A percentile compares a stretch with the other conserved stretches of the same genome.
Evolutionary conservation across 2,888 invertebrate genomes (phyloP).

Genomic region (Oscheius onirici): DNA sequence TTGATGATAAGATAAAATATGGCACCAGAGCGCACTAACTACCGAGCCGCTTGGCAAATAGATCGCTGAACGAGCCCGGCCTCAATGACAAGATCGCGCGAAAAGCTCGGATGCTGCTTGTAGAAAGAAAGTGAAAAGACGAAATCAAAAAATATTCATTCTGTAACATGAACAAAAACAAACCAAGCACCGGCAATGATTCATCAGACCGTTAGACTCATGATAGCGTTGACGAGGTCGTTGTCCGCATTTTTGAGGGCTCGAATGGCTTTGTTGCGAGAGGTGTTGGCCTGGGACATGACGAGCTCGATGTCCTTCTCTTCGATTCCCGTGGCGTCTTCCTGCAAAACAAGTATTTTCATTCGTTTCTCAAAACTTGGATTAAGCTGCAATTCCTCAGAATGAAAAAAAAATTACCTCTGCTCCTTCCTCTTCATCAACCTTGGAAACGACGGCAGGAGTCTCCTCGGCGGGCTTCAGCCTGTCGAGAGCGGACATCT

Average conservation of each 20-base stretch:
- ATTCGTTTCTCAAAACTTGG: no score
- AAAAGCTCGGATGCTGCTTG: no score
- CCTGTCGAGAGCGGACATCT: conserved; percentile 92
- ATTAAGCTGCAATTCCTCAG: no score
- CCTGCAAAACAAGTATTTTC: conserved; percentile 67
- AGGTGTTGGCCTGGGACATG: conserved; percentile 94
- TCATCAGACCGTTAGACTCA: conserved; percentile 77
- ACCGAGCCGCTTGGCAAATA: conserved; percentile 1
- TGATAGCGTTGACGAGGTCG: conserved; percentile 99
- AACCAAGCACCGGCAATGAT: neutral
- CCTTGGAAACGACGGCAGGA: conserved; percentile 60
- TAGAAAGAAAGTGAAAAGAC: neutral
- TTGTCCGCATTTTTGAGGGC: conserved; percentile 95
- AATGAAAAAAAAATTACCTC: conserved; percentile 76
- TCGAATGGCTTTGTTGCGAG: conserved; percentile 89
- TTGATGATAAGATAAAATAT: conserved; percentile 24
- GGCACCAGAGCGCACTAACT: conserved; percentile 4
- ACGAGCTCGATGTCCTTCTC: conserved; percentile 98
- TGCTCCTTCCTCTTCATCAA: conserved; percentile 71
- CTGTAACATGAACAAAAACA: neutral
- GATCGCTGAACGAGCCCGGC: conserved; percentile 7
- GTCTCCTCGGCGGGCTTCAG: conserved; percentile 86
- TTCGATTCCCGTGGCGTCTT: conserved; percentile 92
- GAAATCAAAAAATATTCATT: neutral
- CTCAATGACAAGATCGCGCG: no score